Evolutionary conservation across 2,113 vertebrate species (phyloP).

Genomic region (Psephotus haematonotus): DNA sequence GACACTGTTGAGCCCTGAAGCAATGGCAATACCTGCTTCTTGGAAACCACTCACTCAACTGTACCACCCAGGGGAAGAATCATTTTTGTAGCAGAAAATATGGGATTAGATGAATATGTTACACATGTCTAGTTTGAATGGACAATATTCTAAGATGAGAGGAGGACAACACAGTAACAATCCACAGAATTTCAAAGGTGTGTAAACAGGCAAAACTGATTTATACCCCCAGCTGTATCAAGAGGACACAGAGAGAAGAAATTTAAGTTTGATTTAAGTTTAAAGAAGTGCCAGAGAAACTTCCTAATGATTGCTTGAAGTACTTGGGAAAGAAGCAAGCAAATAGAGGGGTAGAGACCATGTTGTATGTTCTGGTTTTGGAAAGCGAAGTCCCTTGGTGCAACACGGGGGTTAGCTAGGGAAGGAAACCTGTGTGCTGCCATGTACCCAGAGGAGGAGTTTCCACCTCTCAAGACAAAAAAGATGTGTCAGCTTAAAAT

Average conservation of each 20-base stretch:
- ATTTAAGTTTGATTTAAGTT: not conserved
- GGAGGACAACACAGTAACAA: not conserved
- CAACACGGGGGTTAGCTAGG: not conserved
- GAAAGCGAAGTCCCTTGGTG: not conserved
- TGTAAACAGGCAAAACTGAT: not conserved
- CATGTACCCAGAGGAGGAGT: rapidly evolving
- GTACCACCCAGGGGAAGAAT: not conserved
- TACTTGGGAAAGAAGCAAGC: not conserved
- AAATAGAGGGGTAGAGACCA: not conserved
- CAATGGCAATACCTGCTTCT: not conserved
- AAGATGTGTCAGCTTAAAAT: not conserved
- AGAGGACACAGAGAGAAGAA: not conserved
- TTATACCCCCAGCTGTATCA: not conserved
- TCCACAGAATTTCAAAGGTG: not conserved
- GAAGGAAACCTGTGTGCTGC: not conserved
- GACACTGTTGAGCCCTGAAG: not conserved
- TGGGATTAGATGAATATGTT: not conserved
- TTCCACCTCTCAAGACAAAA: not conserved
- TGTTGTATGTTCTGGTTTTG: not conserved
- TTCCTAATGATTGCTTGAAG: not conserved
- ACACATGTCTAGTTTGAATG: not conserved
- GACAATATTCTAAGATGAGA: not conserved
- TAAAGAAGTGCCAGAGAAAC: not conserved
- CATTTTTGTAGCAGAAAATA: not conserved
- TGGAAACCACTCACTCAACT: not conserved